Percentiles rank a stretch among this genome's conserved stretches.
phyloP scores from a whole-genome alignment of 2,113 vertebrate species.

The Oreochromis niloticus region DNA sequence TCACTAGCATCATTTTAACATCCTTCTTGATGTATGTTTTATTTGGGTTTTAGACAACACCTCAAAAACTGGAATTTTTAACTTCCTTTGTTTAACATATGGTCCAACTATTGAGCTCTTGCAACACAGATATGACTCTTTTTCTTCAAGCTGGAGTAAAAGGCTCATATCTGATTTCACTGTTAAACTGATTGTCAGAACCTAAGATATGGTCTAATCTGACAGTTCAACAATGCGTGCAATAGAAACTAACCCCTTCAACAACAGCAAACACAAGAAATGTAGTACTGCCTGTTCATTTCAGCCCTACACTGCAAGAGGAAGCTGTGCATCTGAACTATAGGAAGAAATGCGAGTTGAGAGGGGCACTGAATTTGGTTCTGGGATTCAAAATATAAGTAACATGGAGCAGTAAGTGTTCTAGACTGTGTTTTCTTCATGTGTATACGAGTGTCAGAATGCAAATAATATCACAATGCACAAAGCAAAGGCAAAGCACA shows the following conservation, averaged over 20 bases:
- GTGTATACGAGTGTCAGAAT: background rate
- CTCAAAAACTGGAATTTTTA: background rate
- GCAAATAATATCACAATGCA: background rate
- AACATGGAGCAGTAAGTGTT: background rate
- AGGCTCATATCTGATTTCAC: background rate
- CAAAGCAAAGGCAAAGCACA: background rate
- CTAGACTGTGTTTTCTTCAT: background rate
- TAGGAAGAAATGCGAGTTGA: background rate
- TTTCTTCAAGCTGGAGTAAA: background rate
- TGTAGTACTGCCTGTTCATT: background rate
- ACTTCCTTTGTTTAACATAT: background rate
- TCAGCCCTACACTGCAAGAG: background rate
- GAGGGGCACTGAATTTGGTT: background rate
- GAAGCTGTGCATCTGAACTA: background rate
- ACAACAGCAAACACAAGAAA: background rate
- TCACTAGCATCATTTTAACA: background rate
- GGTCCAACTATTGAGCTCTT: background rate
- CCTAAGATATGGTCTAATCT: background rate
- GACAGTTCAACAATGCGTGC: background rate
- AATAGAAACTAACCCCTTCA: background rate
- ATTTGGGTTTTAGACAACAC: background rate
- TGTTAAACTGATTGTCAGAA: background rate
- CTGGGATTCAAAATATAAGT: background rate
- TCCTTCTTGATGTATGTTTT: background rate
- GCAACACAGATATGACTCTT: background rate